A percentile compares a stretch with the other conserved stretches of the same genome.
Conservation (phyloP, 2,797 vertebrate genomes). For the Furcifer pardalis region DNA sequence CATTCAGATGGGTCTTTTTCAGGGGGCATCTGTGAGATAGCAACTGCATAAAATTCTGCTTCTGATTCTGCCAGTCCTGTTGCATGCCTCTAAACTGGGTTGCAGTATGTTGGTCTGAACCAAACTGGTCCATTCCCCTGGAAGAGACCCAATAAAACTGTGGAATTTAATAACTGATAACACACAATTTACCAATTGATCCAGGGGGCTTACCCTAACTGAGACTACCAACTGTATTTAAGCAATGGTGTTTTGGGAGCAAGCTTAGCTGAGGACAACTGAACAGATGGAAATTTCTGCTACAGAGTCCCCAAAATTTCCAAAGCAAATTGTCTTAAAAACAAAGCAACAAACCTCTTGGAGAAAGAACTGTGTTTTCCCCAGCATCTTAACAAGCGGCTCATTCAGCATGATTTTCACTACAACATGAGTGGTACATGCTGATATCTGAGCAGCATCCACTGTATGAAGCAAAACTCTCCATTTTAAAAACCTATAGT, state of each 20-base stretch:
- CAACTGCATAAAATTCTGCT: background rate
- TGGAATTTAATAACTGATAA: too few species aligned
- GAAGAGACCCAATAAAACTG: too few species aligned
- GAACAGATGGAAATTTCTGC: background rate
- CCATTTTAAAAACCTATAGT: background rate
- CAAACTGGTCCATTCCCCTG: too few species aligned
- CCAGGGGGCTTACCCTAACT: too few species aligned
- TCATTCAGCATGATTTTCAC: conserved; percentile 23
- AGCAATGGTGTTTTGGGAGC: background rate
- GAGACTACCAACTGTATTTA: background rate
- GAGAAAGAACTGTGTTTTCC: conserved; percentile 7
- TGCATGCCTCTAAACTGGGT: background rate
- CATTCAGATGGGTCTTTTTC: background rate
- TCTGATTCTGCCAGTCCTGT: background rate
- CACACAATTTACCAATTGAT: too few species aligned
- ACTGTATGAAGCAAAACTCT: conserved; percentile 12
- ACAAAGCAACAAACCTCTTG: background rate
- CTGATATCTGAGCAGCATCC: conserved; percentile 25
- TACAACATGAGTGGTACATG: conserved; percentile 12
- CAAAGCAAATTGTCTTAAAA: conserved; percentile 26
- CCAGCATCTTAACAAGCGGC: conserved; percentile 10
- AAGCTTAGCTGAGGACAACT: background rate
- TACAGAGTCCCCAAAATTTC: conserved; percentile 6
- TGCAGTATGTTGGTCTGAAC: too few species aligned
- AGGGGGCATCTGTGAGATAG: background rate